A percentile compares a stretch with the other conserved stretches of the same genome.
These are phyloP conservation scores for Carabus problematicus DNA, from an alignment of 2,888 invertebrate genomes.

Conservation along the genomic window DNA sequence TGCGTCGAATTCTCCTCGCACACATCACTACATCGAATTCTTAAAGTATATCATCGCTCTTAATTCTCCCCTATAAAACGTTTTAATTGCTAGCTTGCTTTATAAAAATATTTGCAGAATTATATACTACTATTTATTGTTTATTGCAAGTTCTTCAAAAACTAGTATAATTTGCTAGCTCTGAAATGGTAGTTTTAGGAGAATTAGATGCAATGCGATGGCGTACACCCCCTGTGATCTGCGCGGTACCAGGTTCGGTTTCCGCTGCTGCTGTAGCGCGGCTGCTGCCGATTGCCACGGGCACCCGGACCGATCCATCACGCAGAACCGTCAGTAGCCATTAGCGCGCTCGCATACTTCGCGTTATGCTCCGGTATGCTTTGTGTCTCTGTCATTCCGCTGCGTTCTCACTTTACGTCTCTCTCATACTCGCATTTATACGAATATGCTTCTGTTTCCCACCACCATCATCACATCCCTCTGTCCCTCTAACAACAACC, in stretches of 20 bases:
- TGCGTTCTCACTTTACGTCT: background rate
- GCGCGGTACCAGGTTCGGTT: conserved; percentile 9
- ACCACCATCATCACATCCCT: conserved; percentile 48
- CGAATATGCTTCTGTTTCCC: conserved; percentile 16
- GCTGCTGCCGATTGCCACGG: conserved; percentile 53
- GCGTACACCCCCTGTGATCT: background rate
- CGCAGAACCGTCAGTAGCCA: conserved; percentile 69
- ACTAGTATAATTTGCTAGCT: too few species aligned
- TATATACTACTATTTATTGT: too few species aligned
- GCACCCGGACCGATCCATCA: conserved; percentile 64
- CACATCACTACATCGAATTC: too few species aligned
- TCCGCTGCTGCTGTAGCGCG: background rate
- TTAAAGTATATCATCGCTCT: too few species aligned
- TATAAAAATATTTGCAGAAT: too few species aligned
- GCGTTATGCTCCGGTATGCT: conserved; percentile 28
- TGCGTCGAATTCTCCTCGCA: too few species aligned
- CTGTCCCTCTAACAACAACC: conserved; percentile 48
- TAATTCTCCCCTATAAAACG: too few species aligned
- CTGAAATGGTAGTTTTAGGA: too few species aligned
- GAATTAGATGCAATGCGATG: too few species aligned
- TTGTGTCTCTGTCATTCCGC: conserved; percentile 1
- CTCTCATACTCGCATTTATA: conserved; percentile 1
- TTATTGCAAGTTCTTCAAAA: too few species aligned
- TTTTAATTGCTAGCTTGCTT: too few species aligned
- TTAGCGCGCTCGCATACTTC: conserved; percentile 65